Evolutionary conservation across 2,888 invertebrate genomes (phyloP).

Genomic region (Notocelia uddmanniana): DNA sequence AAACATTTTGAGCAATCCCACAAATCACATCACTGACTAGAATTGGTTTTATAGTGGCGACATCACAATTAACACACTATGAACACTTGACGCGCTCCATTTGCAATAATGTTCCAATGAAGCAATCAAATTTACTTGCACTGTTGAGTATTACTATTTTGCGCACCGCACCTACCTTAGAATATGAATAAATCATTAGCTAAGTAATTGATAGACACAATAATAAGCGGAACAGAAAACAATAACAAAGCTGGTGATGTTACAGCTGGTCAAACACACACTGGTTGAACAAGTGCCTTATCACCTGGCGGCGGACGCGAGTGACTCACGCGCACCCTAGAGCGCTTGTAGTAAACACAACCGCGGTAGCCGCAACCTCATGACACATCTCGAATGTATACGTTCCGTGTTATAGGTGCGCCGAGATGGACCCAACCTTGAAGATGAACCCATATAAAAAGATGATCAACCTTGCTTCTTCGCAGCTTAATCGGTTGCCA

Average conservation of each 20-base stretch:
- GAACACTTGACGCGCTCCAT: conserved; percentile 67
- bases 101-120: conserved; percentile 62
- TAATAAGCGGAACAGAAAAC: conserved; percentile 48
- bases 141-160: conserved; percentile 59
- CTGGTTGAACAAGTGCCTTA: conserved; percentile 70
- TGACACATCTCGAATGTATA: conserved; percentile 74
- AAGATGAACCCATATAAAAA: conserved; percentile 52
- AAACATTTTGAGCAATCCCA: conserved; percentile 69
- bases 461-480: conserved; percentile 32
- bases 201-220: conserved; percentile 39
- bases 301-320: conserved; percentile 69
- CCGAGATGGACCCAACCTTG: conserved; percentile 48
- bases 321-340: conserved; percentile 78
- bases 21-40: conserved; percentile 72
- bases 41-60: conserved; percentile 58
- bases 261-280: conserved; percentile 62
- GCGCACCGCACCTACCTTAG: conserved; percentile 51
- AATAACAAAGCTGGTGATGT: conserved; percentile 52
- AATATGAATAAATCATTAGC: conserved; percentile 55
- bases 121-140: conserved; percentile 60
- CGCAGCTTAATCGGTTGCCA: conserved; percentile 25
- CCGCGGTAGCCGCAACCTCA: conserved; percentile 61
- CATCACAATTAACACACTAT: conserved; percentile 54
- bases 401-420: conserved; percentile 68
- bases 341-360: conserved; percentile 76